These are phyloP conservation scores for Dendroctonus valens DNA, from an alignment of 1,140 invertebrate species.

Conservation along the genomic window DNA sequence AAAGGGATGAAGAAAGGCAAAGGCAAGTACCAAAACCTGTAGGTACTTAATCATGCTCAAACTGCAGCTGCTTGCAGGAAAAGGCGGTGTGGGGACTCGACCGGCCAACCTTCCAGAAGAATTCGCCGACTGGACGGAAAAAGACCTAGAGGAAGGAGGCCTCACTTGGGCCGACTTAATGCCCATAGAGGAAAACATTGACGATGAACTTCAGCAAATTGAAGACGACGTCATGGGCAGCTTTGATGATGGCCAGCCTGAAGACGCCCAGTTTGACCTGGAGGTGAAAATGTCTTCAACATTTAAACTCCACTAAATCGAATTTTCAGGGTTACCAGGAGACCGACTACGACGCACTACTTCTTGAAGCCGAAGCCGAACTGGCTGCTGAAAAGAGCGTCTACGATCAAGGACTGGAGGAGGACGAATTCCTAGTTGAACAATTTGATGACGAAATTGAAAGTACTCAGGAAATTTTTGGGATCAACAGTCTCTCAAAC, in stretches of 20 bases:
- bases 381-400: neutral
- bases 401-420: slow-evolving; percentile 18
- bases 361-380: slow-evolving; percentile 19
- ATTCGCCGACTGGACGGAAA: slow-evolving; percentile 13
- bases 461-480: slow-evolving; percentile 6
- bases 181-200: slow-evolving; percentile 19
- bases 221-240: slow-evolving; percentile 6
- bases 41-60: neutral
- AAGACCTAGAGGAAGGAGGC: slow-evolving; percentile 17
- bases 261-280: too few relatives aligned
- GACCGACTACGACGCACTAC: slow-evolving; percentile 6
- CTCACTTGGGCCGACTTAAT: slow-evolving; percentile 26
- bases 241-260: neutral
- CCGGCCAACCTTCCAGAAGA: slow-evolving; percentile 11
- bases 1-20: slow-evolving; percentile 13
- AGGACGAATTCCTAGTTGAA: slow-evolving; percentile 21
- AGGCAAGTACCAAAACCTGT: neutral
- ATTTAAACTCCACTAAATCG: neutral
- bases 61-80: neutral
- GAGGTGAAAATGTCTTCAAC: neutral
- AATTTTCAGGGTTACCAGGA: slow-evolving; percentile 4
- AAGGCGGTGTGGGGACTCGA: slow-evolving; percentile 1
- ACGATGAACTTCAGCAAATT: slow-evolving; percentile 14
- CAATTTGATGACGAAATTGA: slow-evolving; percentile 21
- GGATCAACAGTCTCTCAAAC: neutral